phyloP scores from a whole-genome alignment of 2,888 invertebrate genomes.

The Nomada lathburiana region DNA sequence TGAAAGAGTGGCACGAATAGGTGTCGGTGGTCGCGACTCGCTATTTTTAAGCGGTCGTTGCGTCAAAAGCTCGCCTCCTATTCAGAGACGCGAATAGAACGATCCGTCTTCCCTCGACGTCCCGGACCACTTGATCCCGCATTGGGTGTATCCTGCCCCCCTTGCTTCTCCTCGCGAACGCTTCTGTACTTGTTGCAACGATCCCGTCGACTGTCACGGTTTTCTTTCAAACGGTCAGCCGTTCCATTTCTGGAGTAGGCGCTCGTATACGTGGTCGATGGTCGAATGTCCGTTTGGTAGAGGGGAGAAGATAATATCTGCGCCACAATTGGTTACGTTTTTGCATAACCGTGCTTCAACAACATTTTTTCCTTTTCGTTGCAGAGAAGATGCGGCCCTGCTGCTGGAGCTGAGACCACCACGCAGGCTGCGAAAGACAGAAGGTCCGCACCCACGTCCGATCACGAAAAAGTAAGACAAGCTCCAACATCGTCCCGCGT shows the following conservation, averaged over 20 bases:
- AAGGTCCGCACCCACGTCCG: slow-evolving; percentile 72
- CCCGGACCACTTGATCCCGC: neutral
- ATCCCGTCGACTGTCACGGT: no score
- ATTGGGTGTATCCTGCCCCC: no score
- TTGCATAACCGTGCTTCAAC: neutral
- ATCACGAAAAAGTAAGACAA: slow-evolving; percentile 82
- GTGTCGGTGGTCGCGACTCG: slow-evolving; percentile 17
- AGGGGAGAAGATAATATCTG: no score
- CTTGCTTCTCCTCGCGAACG: no score
- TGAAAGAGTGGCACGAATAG: slow-evolving; percentile 27
- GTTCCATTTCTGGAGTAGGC: neutral
- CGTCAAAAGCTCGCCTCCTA: slow-evolving; percentile 72
- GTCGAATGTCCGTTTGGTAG: neutral
- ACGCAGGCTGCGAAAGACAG: slow-evolving; percentile 78
- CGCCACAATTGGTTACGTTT: neutral
- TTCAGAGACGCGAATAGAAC: slow-evolving; percentile 78
- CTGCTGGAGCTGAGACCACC: slow-evolving; percentile 80
- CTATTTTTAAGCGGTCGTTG: slow-evolving; percentile 77
- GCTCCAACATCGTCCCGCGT: slow-evolving; percentile 67
- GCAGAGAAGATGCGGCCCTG: slow-evolving; percentile 79
- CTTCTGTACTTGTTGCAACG: no score
- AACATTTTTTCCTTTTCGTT: slow-evolving; percentile 52
- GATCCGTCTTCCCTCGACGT: slow-evolving; percentile 19
- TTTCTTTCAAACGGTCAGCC: no score
- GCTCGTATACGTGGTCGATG: neutral